phyloP scores from a whole-genome alignment of 1,140 invertebrate genomes.

The Bombus terrestris region DNA sequence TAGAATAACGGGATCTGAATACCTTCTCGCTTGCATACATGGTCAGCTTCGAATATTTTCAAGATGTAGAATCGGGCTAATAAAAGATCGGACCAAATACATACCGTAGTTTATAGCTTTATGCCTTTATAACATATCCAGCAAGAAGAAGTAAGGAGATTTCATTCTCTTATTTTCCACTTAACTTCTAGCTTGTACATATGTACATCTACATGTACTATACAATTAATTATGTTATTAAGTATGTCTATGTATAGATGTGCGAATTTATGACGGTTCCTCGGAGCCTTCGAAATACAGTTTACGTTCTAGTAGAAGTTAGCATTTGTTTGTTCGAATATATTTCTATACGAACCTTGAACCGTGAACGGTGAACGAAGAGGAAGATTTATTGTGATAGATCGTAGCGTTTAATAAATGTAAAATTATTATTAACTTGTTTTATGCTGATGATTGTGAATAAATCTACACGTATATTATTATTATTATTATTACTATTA shows the following conservation, averaged over 20 bases:
- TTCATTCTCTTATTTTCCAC: constrained; percentile 60
- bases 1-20: constrained; percentile 21
- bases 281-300: neutral
- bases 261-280: constrained; percentile 38
- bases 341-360: constrained; percentile 48
- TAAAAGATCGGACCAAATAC: constrained; percentile 73
- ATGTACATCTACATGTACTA: constrained; percentile 55
- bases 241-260: constrained; percentile 55
- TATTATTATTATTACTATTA: neutral
- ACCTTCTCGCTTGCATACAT: constrained; percentile 50
- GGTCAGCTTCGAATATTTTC: constrained; percentile 61
- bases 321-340: constrained; percentile 35
- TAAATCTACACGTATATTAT: constrained; percentile 62
- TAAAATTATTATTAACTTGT: constrained; percentile 55
- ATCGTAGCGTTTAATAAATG: constrained; percentile 63
- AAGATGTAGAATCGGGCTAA: constrained; percentile 56
- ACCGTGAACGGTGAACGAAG: neutral
- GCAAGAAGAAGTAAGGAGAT: constrained; percentile 25
- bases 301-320: constrained; percentile 45
- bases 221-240: constrained; percentile 23
- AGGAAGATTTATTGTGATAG: constrained; percentile 68
- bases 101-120: constrained; percentile 64
- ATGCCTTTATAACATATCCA: constrained; percentile 74
- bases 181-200: constrained; percentile 60
- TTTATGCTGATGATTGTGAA: constrained; percentile 64